Conservation (phyloP, 2,797 vertebrate species). For the Scomberomorus guttatus region DNA sequence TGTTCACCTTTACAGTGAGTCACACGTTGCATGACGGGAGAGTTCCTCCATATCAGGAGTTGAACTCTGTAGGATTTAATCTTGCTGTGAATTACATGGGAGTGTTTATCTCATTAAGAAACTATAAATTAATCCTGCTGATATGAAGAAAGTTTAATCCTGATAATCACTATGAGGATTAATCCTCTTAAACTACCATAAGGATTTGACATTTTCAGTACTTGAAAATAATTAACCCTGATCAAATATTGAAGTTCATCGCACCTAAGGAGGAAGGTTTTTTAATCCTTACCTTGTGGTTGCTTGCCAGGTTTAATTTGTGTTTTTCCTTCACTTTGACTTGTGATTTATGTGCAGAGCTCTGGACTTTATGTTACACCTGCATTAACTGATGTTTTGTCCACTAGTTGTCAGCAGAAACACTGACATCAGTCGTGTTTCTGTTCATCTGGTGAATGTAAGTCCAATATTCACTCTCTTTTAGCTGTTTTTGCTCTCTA, state of each 20-base stretch:
- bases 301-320: too few species aligned
- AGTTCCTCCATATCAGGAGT: background rate
- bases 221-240: slow-evolving; percentile 17
- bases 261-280: background rate
- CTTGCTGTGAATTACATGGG: background rate
- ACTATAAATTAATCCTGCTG: slow-evolving; percentile 6
- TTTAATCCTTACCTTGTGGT: background rate
- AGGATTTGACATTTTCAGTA: background rate
- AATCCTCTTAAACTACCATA: slow-evolving; percentile 20
- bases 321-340: too few species aligned
- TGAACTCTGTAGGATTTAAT: background rate
- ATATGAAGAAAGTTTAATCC: slow-evolving; percentile 14
- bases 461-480: too few species aligned
- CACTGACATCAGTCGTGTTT: too few species aligned
- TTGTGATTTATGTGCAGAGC: background rate
- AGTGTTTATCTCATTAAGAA: slow-evolving; percentile 16
- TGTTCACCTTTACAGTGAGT: slow-evolving; percentile 18
- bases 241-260: background rate
- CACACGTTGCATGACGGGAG: slow-evolving; percentile 1
- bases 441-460: too few species aligned
- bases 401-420: too few species aligned
- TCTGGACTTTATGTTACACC: too few species aligned
- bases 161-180: slow-evolving; percentile 8
- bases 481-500: too few species aligned
- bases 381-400: too few species aligned